Evolutionary conservation across 2,113 vertebrate species (phyloP).

Genomic region (Corythoichthys haematopterus): DNA sequence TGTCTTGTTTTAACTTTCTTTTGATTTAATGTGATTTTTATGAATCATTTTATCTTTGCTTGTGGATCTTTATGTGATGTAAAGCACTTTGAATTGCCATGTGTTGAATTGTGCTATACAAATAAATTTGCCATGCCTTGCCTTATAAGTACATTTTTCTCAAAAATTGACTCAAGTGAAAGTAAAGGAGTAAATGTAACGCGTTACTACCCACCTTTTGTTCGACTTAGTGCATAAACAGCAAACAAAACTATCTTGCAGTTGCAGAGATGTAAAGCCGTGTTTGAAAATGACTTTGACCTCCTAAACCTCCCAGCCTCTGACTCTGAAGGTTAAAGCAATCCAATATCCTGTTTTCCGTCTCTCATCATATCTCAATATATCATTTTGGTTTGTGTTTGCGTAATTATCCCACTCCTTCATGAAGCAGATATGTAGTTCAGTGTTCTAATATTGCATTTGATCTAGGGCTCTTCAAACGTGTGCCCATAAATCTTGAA

Average conservation of each 20-base stretch:
- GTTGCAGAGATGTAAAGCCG: conserved; percentile 21
- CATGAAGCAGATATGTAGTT: conserved; percentile 19
- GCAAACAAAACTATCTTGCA: conserved; percentile 34
- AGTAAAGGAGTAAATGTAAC: too few relatives aligned
- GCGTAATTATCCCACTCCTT: conserved; percentile 33
- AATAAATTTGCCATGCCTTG: too few relatives aligned
- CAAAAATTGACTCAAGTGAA: too few relatives aligned
- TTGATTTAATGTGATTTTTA: too few relatives aligned
- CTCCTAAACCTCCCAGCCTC: background rate
- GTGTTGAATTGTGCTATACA: too few relatives aligned
- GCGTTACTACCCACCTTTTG: too few relatives aligned
- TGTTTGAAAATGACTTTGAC: conserved; percentile 27
- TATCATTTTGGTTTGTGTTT: conserved; percentile 43
- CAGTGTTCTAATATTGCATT: conserved; percentile 38
- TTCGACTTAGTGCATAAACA: conserved; percentile 32
- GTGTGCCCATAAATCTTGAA: conserved; percentile 52
- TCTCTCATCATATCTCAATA: conserved; percentile 43
- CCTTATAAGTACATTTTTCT: too few relatives aligned
- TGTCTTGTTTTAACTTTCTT: too few relatives aligned
- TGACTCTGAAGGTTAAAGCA: conserved; percentile 15
- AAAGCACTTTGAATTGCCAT: too few relatives aligned
- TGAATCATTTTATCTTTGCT: too few relatives aligned
- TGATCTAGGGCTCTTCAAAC: conserved; percentile 57
- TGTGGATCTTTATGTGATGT: too few relatives aligned
- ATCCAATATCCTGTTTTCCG: conserved; percentile 26